phyloP scores from a whole-genome alignment of 2,797 vertebrate species.

The Myiotriccus ornatus region DNA sequence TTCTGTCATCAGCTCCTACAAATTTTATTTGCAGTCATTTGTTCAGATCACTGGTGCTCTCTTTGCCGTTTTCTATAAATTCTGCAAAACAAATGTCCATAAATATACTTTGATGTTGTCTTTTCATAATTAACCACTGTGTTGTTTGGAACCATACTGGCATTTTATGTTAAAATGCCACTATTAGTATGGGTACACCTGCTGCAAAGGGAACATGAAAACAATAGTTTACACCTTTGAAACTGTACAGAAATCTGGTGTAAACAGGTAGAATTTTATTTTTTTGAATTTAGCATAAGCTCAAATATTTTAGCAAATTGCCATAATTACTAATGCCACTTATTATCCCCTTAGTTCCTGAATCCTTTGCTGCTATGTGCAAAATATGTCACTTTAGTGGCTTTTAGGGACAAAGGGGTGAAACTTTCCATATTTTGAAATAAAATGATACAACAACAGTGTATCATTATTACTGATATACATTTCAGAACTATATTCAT shows the following conservation, averaged over 20 bases:
- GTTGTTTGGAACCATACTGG: constrained; percentile 79
- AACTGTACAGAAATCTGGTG: constrained; percentile 62
- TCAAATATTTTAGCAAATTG: constrained; percentile 44
- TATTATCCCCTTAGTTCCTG: constrained; percentile 19
- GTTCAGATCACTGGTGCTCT: constrained; percentile 69
- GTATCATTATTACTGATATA: constrained; percentile 53
- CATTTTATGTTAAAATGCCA: constrained; percentile 82
- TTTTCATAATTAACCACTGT: constrained; percentile 81
- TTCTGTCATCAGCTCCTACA: constrained; percentile 74
- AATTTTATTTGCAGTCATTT: constrained; percentile 75
- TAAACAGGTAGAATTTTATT: constrained; percentile 66
- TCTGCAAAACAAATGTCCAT: constrained; percentile 80
- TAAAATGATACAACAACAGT: not conserved
- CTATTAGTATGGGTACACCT: constrained; percentile 79
- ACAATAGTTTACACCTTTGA: constrained; percentile 71
- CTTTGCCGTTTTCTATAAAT: constrained; percentile 71
- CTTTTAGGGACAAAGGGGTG: constrained; percentile 35
- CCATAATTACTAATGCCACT: not conserved
- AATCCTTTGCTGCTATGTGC: not conserved
- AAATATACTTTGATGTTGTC: constrained; percentile 78
- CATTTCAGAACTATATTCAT: constrained; percentile 57
- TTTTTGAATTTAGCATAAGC: not conserved
- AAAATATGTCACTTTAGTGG: not conserved
- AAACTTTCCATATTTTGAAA: constrained; percentile 25
- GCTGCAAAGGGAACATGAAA: constrained; percentile 71